Conservation (phyloP, 30 jellyfish, hydroid and myxozoan genomes). For the Aurelia sp. region DNA sequence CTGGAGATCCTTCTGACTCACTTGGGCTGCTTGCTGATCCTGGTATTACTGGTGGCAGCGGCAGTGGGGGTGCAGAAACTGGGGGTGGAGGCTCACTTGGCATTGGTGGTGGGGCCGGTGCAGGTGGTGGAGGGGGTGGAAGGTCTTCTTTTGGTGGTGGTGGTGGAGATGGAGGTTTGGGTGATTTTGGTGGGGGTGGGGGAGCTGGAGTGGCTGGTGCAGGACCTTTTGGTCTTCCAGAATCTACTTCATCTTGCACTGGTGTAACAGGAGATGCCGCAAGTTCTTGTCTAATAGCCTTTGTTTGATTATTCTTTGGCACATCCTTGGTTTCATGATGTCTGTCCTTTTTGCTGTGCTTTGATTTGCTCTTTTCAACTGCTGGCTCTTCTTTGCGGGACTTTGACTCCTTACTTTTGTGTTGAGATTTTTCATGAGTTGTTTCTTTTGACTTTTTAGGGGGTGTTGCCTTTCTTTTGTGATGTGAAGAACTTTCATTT, state of each 20-base stretch:
- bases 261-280: conserved; percentile 85
- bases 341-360: conserved; percentile 11
- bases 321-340: conserved; percentile 19
- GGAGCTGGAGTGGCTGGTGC: conserved; percentile 16
- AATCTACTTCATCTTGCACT: conserved; percentile 78
- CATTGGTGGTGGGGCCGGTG: conserved; percentile 80
- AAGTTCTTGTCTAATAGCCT: conserved; percentile 44
- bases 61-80: conserved; percentile 88
- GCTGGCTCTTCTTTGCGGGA: conserved; percentile 20
- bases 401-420: conserved; percentile 22
- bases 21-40: conserved; percentile 77
- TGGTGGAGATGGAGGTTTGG: conserved; percentile 87
- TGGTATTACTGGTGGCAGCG: conserved; percentile 89
- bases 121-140: conserved; percentile 89
- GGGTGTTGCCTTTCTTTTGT: conserved; percentile 51
- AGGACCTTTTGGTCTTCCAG: conserved; percentile 9
- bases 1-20: conserved; percentile 73
- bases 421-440: conserved; percentile 31
- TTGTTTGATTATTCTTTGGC: not conserved
- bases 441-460: conserved; percentile 39
- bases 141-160: conserved; percentile 78
- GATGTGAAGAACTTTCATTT: conserved; percentile 41
- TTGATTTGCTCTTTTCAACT: conserved; percentile 12
- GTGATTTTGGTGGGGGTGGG: conserved; percentile 79
- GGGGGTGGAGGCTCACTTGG: conserved; percentile 91